Percentiles rank a stretch among this genome's conserved stretches.
Conservation (phyloP, 2,888 invertebrate species). For the Cephus rjabovi region DNA sequence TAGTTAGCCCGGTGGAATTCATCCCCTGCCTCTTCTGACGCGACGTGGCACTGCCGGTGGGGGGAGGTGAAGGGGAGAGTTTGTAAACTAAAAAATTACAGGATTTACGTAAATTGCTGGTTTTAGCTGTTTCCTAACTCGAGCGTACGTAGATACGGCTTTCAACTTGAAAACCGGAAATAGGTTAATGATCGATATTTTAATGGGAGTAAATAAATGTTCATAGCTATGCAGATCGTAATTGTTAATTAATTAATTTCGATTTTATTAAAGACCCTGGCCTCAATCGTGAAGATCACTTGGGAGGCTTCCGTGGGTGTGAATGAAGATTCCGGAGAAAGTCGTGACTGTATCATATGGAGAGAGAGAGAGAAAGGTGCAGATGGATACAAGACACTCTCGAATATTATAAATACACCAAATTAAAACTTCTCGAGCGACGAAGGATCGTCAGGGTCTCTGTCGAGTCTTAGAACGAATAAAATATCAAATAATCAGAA, state of each 20-base stretch:
- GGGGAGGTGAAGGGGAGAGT: not conserved
- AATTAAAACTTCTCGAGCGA: constrained; percentile 18
- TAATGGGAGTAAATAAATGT: not conserved
- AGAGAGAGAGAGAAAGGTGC: not conserved
- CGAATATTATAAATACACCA: constrained; percentile 21
- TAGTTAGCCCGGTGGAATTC: not conserved
- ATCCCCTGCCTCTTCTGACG: too few relatives aligned
- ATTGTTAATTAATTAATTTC: not conserved
- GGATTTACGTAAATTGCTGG: not conserved
- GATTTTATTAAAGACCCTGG: not conserved
- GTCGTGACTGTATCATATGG: not conserved
- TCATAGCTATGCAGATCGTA: not conserved
- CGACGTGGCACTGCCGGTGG: too few relatives aligned
- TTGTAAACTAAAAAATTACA: not conserved
- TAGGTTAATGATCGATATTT: not conserved
- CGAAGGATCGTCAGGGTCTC: too few relatives aligned
- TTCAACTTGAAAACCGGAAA: not conserved
- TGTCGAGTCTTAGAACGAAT: too few relatives aligned
- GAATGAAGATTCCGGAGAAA: not conserved
- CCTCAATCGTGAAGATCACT: not conserved
- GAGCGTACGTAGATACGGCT: not conserved
- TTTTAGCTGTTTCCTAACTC: not conserved
- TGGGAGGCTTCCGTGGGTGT: not conserved
- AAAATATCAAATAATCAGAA: too few relatives aligned
- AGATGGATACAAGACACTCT: constrained; percentile 11